phyloP scores from a whole-genome alignment of 2,113 vertebrate species.

The Pogona vitticeps region DNA sequence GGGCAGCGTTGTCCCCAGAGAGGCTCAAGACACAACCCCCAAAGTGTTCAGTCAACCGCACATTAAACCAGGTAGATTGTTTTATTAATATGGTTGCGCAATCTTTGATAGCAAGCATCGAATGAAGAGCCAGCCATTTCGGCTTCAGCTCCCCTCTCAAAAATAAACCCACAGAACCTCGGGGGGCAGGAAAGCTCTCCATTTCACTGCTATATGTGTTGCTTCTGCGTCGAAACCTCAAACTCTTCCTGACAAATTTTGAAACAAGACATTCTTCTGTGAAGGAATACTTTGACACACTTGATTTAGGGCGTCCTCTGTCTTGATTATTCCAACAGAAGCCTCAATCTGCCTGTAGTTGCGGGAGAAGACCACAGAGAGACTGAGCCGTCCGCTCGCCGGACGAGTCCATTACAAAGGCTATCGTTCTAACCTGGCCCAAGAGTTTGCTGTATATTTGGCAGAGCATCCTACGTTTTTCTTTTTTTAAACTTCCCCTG shows the following conservation, averaged over 20 bases:
- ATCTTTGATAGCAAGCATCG: not conserved
- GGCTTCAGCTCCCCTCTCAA: not conserved
- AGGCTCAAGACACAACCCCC: not conserved
- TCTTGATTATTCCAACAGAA: no score
- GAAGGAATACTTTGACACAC: no score
- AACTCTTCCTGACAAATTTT: not conserved
- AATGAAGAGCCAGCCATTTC: not conserved
- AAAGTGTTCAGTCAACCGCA: not conserved
- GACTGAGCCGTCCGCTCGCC: not conserved
- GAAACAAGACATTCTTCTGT: not conserved
- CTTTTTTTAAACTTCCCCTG: no score
- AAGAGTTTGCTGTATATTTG: not conserved
- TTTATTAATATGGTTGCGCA: slow-evolving; percentile 20
- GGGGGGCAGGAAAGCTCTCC: not conserved
- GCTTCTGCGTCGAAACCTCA: not conserved
- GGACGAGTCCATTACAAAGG: not conserved
- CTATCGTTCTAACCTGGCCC: not conserved
- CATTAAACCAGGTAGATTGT: slow-evolving; percentile 2
- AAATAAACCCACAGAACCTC: not conserved
- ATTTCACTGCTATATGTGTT: not conserved
- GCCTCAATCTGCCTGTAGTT: no score
- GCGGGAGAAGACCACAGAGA: not conserved
- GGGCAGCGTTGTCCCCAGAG: no score
- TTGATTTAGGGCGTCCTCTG: not conserved
- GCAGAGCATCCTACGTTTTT: no score